Conservation (phyloP, 2,113 vertebrate genomes). For the Formicarius rufipectus region DNA sequence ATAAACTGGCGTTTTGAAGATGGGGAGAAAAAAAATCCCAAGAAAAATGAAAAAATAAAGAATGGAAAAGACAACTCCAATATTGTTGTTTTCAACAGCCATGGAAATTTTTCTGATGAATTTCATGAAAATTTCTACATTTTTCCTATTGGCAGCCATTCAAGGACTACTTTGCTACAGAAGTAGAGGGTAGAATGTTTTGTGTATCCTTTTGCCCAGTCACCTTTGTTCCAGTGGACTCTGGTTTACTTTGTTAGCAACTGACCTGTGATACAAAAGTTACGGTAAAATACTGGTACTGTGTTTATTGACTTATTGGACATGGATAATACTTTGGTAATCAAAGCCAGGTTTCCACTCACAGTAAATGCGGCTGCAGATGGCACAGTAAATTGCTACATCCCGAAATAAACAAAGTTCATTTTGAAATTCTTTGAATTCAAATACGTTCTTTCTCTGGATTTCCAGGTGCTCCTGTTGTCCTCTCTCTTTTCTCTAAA, state of each 20-base stretch:
- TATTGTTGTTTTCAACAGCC: background rate
- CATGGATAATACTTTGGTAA: background rate
- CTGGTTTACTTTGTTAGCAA: background rate
- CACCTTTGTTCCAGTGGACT: background rate
- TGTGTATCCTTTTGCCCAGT: background rate
- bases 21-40: rapidly evolving
- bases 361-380: background rate
- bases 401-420: background rate
- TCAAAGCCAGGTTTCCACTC: background rate
- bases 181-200: background rate
- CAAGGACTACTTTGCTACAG: background rate
- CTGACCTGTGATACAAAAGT: background rate
- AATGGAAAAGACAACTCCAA: background rate
- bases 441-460: background rate
- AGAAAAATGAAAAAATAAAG: background rate
- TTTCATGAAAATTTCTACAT: background rate
- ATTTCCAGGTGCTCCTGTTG: background rate
- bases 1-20: background rate
- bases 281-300: background rate
- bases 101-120: background rate
- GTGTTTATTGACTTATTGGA: background rate
- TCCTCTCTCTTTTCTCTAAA: background rate
- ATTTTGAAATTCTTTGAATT: background rate
- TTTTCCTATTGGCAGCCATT: background rate
- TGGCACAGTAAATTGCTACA: background rate